A percentile compares a stretch with the other conserved stretches of the same genome.
These are phyloP conservation scores for Ctenosaura bakeri DNA, from an alignment of 2,797 vertebrate species.

Conservation along the genomic window DNA sequence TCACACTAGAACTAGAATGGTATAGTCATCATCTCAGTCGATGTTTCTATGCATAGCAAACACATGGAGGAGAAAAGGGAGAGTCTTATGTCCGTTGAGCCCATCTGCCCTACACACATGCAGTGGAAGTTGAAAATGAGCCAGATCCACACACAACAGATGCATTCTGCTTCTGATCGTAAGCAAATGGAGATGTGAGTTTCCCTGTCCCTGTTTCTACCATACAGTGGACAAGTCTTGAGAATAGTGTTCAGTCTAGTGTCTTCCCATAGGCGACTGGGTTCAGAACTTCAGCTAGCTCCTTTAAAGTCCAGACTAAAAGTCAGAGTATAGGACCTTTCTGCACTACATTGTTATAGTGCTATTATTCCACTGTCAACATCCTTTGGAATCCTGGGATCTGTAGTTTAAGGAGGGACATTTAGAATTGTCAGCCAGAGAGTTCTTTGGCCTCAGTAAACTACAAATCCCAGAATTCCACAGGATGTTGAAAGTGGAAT, in stretches of 20 bases:
- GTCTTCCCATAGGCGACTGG: too few relatives aligned
- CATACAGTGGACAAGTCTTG: background rate
- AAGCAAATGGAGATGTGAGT: background rate
- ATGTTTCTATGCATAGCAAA: background rate
- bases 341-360: too few relatives aligned
- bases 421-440: too few relatives aligned
- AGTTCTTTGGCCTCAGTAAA: too few relatives aligned
- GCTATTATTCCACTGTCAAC: too few relatives aligned
- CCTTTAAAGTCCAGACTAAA: too few relatives aligned
- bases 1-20: background rate
- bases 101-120: background rate
- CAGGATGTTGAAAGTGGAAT: too few relatives aligned
- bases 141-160: background rate
- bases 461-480: too few relatives aligned
- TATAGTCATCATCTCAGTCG: background rate
- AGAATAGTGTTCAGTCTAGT: background rate
- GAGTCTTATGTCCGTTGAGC: background rate
- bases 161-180: background rate
- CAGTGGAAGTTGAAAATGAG: background rate
- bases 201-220: background rate
- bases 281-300: too few relatives aligned
- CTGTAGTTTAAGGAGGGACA: too few relatives aligned
- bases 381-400: too few relatives aligned
- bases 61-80: background rate
- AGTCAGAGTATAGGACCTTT: too few relatives aligned